Percentiles rank a stretch among this genome's conserved stretches.
Conservation (phyloP, 2,113 vertebrate species). For the Salvelinus fontinalis region DNA sequence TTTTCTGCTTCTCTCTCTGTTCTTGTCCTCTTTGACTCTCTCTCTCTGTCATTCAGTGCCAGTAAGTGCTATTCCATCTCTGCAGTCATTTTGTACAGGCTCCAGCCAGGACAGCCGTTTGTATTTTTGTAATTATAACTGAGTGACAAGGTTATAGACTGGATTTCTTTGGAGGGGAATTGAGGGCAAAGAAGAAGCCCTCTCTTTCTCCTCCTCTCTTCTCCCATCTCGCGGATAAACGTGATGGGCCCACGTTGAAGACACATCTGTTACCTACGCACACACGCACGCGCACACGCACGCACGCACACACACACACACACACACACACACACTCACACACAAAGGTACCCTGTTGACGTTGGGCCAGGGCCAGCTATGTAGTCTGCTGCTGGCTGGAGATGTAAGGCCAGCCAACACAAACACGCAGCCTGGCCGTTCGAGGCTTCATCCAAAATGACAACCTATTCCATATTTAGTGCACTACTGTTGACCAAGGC, state of each 20-base stretch:
- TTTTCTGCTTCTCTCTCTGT: constrained; percentile 12
- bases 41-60: constrained; percentile 23
- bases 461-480: too few species aligned
- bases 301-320: background rate
- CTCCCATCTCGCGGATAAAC: constrained; percentile 39
- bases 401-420: background rate
- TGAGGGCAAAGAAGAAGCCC: background rate
- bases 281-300: background rate
- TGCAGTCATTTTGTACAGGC: constrained; percentile 33
- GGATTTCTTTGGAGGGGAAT: background rate
- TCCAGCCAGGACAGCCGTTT: constrained; percentile 46
- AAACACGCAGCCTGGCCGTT: background rate
- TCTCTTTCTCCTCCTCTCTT: background rate
- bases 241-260: constrained; percentile 24
- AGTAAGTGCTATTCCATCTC: constrained; percentile 69
- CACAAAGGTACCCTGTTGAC: background rate
- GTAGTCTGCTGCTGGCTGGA: background rate
- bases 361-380: background rate
- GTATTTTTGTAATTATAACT: constrained; percentile 66
- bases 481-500: too few species aligned
- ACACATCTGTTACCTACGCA: constrained; percentile 26
- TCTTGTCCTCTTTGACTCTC: too few species aligned
- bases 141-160: constrained; percentile 52
- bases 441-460: too few species aligned
- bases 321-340: background rate